phyloP scores from a whole-genome alignment of 1,140 invertebrate genomes.

The Solen grandis region DNA sequence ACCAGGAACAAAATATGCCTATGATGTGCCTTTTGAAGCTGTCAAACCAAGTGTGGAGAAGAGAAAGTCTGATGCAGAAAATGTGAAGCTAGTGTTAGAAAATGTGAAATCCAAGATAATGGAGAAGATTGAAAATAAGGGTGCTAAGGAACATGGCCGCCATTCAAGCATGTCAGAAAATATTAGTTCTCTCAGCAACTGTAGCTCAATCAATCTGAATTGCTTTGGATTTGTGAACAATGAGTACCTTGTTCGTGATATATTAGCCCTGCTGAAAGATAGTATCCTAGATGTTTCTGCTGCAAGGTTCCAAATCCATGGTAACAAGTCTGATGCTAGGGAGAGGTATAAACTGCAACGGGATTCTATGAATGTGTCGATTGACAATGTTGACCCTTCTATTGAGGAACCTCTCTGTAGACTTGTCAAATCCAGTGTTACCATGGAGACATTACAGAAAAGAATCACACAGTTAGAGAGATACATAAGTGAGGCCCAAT shows the following conservation, averaged over 20 bases:
- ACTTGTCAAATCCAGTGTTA: constrained; percentile 67
- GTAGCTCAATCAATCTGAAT: constrained; percentile 55
- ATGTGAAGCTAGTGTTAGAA: constrained; percentile 39
- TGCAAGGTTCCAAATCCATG: constrained; percentile 64
- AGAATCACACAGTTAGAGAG: constrained; percentile 72
- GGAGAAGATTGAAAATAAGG: background rate
- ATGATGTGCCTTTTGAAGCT: constrained; percentile 72
- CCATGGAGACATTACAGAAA: constrained; percentile 61
- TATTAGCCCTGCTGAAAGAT: constrained; percentile 75
- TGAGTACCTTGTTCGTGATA: constrained; percentile 78
- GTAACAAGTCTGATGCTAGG: constrained; percentile 57
- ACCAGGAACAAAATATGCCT: constrained; percentile 36
- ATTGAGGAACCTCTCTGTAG: constrained; percentile 66
- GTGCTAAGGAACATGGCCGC: background rate
- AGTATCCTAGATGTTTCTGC: constrained; percentile 73
- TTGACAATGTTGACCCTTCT: constrained; percentile 44
- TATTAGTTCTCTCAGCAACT: constrained; percentile 62
- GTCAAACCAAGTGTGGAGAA: background rate
- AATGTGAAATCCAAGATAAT: constrained; percentile 20
- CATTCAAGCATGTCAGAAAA: constrained; percentile 57
- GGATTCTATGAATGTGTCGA: constrained; percentile 12
- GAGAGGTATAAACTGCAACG: constrained; percentile 26
- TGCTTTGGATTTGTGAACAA: constrained; percentile 77
- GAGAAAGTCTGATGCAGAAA: constrained; percentile 24
- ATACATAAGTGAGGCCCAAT: constrained; percentile 77